Percentiles rank a stretch among this genome's conserved stretches.
phyloP scores from a whole-genome alignment of 2,797 vertebrate genomes.

The Gallinago stenura region DNA sequence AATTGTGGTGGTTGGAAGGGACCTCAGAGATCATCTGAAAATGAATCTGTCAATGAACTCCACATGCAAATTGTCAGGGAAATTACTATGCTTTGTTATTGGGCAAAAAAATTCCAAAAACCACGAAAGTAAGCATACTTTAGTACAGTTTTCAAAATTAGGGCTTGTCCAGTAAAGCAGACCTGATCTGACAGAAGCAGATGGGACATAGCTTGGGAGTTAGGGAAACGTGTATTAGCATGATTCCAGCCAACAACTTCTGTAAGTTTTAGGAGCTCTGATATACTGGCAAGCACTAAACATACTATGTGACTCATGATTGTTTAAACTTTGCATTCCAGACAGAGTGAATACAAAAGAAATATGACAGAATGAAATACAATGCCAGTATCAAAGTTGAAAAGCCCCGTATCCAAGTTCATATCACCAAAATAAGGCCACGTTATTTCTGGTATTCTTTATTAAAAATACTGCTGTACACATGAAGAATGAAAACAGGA shows the following conservation, averaged over 20 bases:
- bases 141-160: neutral
- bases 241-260: neutral
- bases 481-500: slow-evolving; percentile 94
- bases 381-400: neutral
- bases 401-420: neutral
- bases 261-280: neutral
- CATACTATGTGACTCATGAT: neutral
- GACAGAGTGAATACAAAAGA: neutral
- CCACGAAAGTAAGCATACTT: neutral
- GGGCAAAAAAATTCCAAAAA: neutral
- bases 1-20: too few species aligned
- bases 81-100: neutral
- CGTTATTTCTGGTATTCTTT: slow-evolving; percentile 92
- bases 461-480: slow-evolving; percentile 99
- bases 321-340: neutral
- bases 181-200: neutral
- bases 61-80: neutral
- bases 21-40: neutral
- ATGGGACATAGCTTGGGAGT: neutral
- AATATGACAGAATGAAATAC: neutral
- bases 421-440: slow-evolving; percentile 43
- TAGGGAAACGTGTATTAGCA: neutral
- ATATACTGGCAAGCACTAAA: neutral
- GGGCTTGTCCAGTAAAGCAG: neutral
- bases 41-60: neutral